Evolutionary conservation across 2,888 invertebrate species (phyloP).

Genomic region (Platycnemis pennipes): DNA sequence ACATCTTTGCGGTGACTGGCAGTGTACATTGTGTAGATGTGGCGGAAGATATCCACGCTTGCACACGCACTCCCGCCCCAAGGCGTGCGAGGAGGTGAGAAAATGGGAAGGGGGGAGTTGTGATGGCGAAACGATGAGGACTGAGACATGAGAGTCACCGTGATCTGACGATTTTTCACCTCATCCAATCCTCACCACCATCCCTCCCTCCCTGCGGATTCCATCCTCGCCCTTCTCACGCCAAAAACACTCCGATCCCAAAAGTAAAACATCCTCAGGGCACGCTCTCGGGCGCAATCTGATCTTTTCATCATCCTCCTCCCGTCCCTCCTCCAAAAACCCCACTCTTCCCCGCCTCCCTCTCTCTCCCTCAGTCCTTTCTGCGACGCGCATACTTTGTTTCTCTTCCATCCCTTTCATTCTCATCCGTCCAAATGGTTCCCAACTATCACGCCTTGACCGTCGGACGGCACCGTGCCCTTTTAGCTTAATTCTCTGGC

Average conservation of each 20-base stretch:
- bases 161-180: constrained; percentile 30
- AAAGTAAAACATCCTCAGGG: neutral
- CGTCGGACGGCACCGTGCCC: too few species aligned
- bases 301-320: neutral
- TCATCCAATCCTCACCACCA: neutral
- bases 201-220: neutral
- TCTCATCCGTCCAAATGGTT: neutral
- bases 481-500: too few species aligned
- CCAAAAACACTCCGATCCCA: neutral
- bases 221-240: neutral
- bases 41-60: too few species aligned
- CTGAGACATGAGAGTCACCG: constrained; percentile 15
- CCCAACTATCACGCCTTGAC: too few species aligned
- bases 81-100: neutral
- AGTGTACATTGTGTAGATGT: too few species aligned
- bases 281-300: neutral
- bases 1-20: too few species aligned
- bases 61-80: too few species aligned
- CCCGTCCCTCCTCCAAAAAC: neutral
- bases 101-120: neutral
- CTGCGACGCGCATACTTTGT: neutral
- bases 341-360: neutral
- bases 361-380: neutral
- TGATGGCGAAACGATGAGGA: neutral
- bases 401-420: neutral